A percentile compares a stretch with the other conserved stretches of the same genome.
phyloP scores from a whole-genome alignment of 1,140 invertebrate species.

The Hylyphantes graminicola region DNA sequence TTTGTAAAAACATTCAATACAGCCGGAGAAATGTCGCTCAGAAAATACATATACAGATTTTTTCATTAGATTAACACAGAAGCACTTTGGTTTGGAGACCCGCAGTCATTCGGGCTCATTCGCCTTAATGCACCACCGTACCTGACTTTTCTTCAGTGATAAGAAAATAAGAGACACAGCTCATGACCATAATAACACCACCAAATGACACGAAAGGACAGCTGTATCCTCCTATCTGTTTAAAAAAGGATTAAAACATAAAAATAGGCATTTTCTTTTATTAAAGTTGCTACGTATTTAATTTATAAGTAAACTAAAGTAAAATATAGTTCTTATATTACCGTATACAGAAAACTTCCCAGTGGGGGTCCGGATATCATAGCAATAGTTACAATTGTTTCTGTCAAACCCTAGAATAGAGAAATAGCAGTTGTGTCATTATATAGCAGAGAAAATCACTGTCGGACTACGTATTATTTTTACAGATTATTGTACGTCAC shows the following conservation, averaged over 20 bases:
- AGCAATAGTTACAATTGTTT: conserved; percentile 60
- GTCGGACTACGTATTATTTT: too few relatives aligned
- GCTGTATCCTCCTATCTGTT: conserved; percentile 50
- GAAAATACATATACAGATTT: too few relatives aligned
- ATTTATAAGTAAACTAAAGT: too few relatives aligned
- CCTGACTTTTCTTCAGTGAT: conserved; percentile 42
- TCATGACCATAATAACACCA: conserved; percentile 41
- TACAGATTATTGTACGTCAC: too few relatives aligned
- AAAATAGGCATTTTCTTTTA: too few relatives aligned
- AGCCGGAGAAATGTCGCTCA: too few relatives aligned
- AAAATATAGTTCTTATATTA: not conserved
- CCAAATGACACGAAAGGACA: conserved; percentile 54
- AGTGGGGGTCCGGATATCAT: conserved; percentile 64
- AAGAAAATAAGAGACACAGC: conserved; percentile 27
- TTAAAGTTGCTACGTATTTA: too few relatives aligned
- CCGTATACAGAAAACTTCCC: conserved; percentile 67
- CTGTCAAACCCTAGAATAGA: conserved; percentile 62
- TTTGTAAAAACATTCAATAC: too few relatives aligned
- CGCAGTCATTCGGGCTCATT: too few relatives aligned
- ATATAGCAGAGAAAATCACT: too few relatives aligned
- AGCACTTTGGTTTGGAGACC: too few relatives aligned
- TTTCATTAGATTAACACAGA: too few relatives aligned
- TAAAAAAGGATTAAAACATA: not conserved
- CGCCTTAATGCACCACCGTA: not conserved
- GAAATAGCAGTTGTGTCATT: not conserved